phyloP scores from a whole-genome alignment of 2,888 invertebrate genomes.

The Alviniconcha strummeri region DNA sequence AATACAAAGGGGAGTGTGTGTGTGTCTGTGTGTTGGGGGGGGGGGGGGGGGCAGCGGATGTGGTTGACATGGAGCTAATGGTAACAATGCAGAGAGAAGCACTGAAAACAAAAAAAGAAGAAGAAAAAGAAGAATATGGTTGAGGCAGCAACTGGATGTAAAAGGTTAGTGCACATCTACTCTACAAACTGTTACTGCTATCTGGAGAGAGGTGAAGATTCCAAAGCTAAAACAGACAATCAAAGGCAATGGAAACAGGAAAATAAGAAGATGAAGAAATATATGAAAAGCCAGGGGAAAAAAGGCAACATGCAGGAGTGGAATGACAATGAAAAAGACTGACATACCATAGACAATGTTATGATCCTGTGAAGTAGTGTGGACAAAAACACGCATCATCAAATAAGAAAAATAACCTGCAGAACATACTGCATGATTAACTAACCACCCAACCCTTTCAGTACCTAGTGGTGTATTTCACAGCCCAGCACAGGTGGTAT shows the following conservation, averaged over 20 bases:
- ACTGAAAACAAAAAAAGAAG: background rate
- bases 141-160: background rate
- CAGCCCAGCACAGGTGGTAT: background rate
- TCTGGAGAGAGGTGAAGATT: background rate
- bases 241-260: background rate
- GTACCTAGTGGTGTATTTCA: background rate
- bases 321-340: background rate
- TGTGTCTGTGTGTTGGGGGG: too few species aligned
- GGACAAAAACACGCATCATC: background rate
- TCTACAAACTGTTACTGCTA: constrained; percentile 1
- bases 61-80: background rate
- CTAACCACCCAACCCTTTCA: background rate
- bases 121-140: background rate
- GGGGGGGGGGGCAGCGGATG: background rate
- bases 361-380: constrained; percentile 32
- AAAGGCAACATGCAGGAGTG: background rate
- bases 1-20: background rate
- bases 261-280: background rate
- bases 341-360: constrained; percentile 37
- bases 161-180: background rate
- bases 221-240: background rate
- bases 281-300: background rate
- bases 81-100: background rate
- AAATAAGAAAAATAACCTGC: background rate
- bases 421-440: background rate